Conservation (phyloP, 2,888 invertebrate genomes). For the Corbicula japonica region DNA sequence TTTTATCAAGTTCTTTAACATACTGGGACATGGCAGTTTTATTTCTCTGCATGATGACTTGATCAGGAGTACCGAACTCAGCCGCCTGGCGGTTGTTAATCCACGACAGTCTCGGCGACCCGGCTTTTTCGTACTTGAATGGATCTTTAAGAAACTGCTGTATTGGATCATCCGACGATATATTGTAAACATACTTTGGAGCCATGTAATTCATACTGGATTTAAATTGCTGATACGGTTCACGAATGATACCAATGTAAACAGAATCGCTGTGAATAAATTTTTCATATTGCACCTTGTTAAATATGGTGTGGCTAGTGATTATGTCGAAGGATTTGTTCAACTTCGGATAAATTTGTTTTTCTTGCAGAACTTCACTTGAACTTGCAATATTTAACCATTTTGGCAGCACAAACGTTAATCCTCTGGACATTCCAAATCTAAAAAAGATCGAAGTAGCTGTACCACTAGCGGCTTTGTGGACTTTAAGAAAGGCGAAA, state of each 20-base stretch:
- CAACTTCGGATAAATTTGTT: slow-evolving; percentile 58
- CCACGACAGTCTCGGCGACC: slow-evolving; percentile 50
- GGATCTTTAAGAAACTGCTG: slow-evolving; percentile 66
- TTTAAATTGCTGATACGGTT: slow-evolving; percentile 71
- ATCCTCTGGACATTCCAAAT: slow-evolving; percentile 58
- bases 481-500: slow-evolving; percentile 72
- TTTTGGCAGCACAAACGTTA: slow-evolving; percentile 69
- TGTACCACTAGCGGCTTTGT: slow-evolving; percentile 72
- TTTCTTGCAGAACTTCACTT: slow-evolving; percentile 46
- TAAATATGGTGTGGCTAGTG: slow-evolving; percentile 71
- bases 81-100: slow-evolving; percentile 71
- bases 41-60: slow-evolving; percentile 55
- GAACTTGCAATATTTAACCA: slow-evolving; percentile 63
- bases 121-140: slow-evolving; percentile 46
- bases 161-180: slow-evolving; percentile 54
- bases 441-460: slow-evolving; percentile 69
- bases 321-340: slow-evolving; percentile 67
- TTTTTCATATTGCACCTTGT: slow-evolving; percentile 56
- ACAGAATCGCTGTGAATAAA: slow-evolving; percentile 62
- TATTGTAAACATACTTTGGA: slow-evolving; percentile 62
- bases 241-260: slow-evolving; percentile 71
- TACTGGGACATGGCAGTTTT: slow-evolving; percentile 58
- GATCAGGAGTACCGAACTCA: slow-evolving; percentile 68
- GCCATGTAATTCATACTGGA: slow-evolving; percentile 70
- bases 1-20: slow-evolving; percentile 68